phyloP scores from a whole-genome alignment of 2,888 invertebrate genomes.

The Marronus borbonicus region DNA sequence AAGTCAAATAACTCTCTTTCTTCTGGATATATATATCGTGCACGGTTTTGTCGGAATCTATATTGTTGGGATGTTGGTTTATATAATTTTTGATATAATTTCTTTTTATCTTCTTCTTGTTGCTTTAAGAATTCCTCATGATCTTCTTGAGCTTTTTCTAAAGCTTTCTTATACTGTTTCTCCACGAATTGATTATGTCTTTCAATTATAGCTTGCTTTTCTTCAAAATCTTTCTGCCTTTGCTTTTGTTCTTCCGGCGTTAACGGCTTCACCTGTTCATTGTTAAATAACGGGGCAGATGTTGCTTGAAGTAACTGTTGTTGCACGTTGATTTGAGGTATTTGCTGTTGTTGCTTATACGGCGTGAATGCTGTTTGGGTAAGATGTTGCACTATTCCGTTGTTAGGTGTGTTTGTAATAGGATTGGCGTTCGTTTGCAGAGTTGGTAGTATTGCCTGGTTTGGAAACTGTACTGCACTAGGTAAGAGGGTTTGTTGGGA shows the following conservation, averaged over 20 bases:
- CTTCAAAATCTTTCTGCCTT: conserved; percentile 79
- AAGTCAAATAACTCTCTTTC: conserved; percentile 78
- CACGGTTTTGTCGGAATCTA: conserved; percentile 63
- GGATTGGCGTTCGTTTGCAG: conserved; percentile 40
- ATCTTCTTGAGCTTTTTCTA: conserved; percentile 82
- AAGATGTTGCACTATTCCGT: conserved; percentile 64
- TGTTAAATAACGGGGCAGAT: conserved; percentile 65
- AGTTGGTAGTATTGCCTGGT: conserved; percentile 47
- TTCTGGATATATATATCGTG: conserved; percentile 75
- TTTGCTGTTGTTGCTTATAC: conserved; percentile 64
- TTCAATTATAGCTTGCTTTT: conserved; percentile 81
- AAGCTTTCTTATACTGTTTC: conserved; percentile 84
- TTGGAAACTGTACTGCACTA: conserved; percentile 52
- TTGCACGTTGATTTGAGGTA: conserved; percentile 65
- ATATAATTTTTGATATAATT: conserved; percentile 69
- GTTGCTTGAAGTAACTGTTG: conserved; percentile 69
- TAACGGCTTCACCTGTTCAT: conserved; percentile 55
- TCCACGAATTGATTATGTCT: conserved; percentile 85
- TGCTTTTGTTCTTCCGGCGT: conserved; percentile 75
- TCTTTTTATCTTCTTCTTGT: conserved; percentile 78
- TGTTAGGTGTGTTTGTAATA: conserved; percentile 7
- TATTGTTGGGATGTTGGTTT: conserved; percentile 63
- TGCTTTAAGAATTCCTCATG: conserved; percentile 81
- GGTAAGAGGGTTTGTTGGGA: conserved; percentile 46
- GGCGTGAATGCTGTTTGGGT: conserved; percentile 68